Evolutionary conservation across 2,797 vertebrate species (phyloP).

Genomic region (Bovichtus diacanthus): DNA sequence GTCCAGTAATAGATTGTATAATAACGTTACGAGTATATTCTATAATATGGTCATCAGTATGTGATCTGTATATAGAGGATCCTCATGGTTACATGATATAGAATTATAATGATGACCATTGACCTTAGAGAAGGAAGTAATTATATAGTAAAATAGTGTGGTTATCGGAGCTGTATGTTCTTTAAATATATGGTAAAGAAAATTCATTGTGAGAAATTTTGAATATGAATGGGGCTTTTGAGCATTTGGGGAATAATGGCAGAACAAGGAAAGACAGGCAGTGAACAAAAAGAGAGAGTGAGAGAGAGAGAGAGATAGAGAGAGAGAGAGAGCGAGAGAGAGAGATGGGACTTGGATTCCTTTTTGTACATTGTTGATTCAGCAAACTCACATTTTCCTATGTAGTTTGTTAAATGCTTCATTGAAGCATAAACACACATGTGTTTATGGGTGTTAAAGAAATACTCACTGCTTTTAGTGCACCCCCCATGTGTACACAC

Average conservation of each 20-base stretch:
- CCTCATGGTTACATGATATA: slow-evolving; percentile 37
- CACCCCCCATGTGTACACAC: slow-evolving; percentile 5
- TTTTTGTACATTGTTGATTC: slow-evolving; percentile 62
- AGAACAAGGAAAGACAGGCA: slow-evolving; percentile 2
- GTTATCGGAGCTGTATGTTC: slow-evolving; percentile 15
- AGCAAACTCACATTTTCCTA: slow-evolving; percentile 43
- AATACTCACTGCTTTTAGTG: slow-evolving; percentile 33
- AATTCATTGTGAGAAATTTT: slow-evolving; percentile 36
- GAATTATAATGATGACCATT: slow-evolving; percentile 52
- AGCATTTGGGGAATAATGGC: slow-evolving; percentile 4
- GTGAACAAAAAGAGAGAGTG: neutral
- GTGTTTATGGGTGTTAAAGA: slow-evolving; percentile 54
- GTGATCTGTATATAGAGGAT: slow-evolving; percentile 54
- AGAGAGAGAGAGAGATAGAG: neutral
- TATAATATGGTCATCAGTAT: slow-evolving; percentile 51
- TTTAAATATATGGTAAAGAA: slow-evolving; percentile 30
- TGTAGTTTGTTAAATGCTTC: slow-evolving; percentile 60
- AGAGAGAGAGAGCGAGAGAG: neutral
- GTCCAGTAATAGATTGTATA: slow-evolving; percentile 61
- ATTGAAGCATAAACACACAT: slow-evolving; percentile 51
- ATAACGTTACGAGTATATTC: slow-evolving; percentile 48
- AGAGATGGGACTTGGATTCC: neutral
- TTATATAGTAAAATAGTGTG: slow-evolving; percentile 40
- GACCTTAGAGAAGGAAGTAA: slow-evolving; percentile 50
- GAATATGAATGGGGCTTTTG: slow-evolving; percentile 38